Conservation (phyloP, 37 sponge, comb jelly and placozoan species). For the Axinella damicornis region DNA sequence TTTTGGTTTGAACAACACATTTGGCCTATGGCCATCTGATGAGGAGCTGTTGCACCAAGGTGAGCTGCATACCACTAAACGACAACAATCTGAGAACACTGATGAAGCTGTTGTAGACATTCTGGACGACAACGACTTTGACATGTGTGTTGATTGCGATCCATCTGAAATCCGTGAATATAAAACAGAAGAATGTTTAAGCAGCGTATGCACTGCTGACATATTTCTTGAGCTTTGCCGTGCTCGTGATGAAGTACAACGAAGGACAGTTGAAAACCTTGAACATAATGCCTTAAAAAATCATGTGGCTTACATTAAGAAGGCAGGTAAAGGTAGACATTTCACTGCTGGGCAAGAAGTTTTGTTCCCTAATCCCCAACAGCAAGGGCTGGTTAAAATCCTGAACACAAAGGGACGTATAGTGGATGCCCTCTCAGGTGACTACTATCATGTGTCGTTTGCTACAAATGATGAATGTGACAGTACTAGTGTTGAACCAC, state of each 20-base stretch:
- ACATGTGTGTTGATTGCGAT: neutral
- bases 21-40: too few relatives aligned
- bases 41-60: too few relatives aligned
- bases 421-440: neutral
- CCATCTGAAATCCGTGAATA: neutral
- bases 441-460: too few relatives aligned
- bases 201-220: neutral
- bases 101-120: neutral
- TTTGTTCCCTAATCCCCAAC: slow-evolving; percentile 9
- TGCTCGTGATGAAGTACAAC: neutral
- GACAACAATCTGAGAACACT: too few relatives aligned
- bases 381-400: slow-evolving; percentile 15
- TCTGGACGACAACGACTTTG: slow-evolving; percentile 1
- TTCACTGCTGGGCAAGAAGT: neutral
- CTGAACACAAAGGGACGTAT: neutral
- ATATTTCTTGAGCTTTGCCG: neutral
- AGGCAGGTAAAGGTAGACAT: neutral
- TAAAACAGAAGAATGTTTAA: neutral
- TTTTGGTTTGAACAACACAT: neutral
- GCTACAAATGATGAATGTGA: too few relatives aligned
- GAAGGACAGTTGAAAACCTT: neutral
- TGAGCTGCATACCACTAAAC: too few relatives aligned
- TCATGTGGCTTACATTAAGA: neutral
- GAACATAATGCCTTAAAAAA: slow-evolving; percentile 5
- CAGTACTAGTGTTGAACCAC: too few relatives aligned